A percentile compares a stretch with the other conserved stretches of the same genome.
Conservation (phyloP, 2,888 invertebrate genomes). For the Cerceris ruficornis region DNA sequence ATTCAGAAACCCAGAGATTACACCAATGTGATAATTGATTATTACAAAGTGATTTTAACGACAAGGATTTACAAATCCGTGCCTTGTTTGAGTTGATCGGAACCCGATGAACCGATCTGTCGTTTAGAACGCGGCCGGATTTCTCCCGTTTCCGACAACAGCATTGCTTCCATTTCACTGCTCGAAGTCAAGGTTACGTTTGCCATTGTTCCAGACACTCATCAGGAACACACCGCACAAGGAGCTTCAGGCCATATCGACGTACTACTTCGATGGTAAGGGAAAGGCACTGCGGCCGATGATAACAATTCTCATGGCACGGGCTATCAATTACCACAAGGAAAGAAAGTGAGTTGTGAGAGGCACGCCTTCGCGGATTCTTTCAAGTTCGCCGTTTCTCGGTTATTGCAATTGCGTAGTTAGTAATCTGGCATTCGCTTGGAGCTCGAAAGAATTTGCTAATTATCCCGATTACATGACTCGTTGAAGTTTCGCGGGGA, state of each 20-base stretch:
- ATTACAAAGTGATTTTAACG: too few species aligned
- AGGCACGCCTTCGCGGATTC: conserved; percentile 31
- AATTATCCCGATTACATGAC: not conserved
- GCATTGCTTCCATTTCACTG: conserved; percentile 23
- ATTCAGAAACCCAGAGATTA: too few species aligned
- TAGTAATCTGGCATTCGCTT: too few species aligned
- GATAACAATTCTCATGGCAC: conserved; percentile 96
- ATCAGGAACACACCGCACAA: conserved; percentile 90
- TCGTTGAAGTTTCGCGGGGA: not conserved
- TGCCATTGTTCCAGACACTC: conserved; percentile 84
- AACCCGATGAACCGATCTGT: too few species aligned
- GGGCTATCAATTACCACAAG: conserved; percentile 95
- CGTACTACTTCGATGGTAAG: conserved; percentile 99
- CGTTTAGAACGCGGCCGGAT: too few species aligned
- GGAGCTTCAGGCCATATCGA: conserved; percentile 94
- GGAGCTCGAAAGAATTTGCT: too few species aligned
- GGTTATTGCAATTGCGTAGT: not conserved
- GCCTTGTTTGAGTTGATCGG: too few species aligned
- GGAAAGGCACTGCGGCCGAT: conserved; percentile 98
- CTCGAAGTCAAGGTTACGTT: conserved; percentile 52
- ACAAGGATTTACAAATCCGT: too few species aligned
- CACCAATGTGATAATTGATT: too few species aligned
- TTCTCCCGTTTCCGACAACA: not conserved
- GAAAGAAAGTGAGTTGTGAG: conserved; percentile 88
- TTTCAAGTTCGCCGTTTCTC: conserved; percentile 42